Percentiles rank a stretch among this genome's conserved stretches.
phyloP scores from a whole-genome alignment of 2,113 vertebrate species.

The Xyrauchen texanus region DNA sequence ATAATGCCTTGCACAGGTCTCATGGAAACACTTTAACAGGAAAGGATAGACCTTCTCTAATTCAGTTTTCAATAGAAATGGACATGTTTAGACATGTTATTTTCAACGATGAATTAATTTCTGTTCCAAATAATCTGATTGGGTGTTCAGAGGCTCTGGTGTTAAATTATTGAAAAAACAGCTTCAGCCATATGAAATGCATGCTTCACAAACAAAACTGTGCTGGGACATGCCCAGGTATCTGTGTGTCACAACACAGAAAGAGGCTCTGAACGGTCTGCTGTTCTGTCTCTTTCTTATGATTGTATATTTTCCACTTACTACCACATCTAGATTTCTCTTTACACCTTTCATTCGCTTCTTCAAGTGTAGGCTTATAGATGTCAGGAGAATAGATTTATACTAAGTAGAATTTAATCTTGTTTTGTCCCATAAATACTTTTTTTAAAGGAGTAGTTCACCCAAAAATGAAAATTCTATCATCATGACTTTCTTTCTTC shows the following conservation, averaged over 20 bases:
- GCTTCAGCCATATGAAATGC: neutral
- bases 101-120: neutral
- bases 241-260: neutral
- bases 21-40: neutral
- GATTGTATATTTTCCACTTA: neutral
- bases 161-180: neutral
- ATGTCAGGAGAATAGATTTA: neutral
- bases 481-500: too few relatives aligned
- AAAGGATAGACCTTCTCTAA: neutral
- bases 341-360: too few relatives aligned
- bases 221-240: conserved; percentile 15
- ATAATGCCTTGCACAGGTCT: too few relatives aligned
- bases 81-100: too few relatives aligned
- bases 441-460: too few relatives aligned
- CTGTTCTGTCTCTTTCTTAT: neutral
- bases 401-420: too few relatives aligned
- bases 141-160: neutral
- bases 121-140: neutral
- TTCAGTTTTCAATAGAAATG: neutral
- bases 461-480: too few relatives aligned
- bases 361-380: neutral
- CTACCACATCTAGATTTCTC: too few relatives aligned
- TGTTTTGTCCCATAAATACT: too few relatives aligned
- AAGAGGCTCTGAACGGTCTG: neutral
- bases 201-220: neutral